Evolutionary conservation across 2,888 invertebrate species (phyloP).

Genomic region (Conistra vaccinii): DNA sequence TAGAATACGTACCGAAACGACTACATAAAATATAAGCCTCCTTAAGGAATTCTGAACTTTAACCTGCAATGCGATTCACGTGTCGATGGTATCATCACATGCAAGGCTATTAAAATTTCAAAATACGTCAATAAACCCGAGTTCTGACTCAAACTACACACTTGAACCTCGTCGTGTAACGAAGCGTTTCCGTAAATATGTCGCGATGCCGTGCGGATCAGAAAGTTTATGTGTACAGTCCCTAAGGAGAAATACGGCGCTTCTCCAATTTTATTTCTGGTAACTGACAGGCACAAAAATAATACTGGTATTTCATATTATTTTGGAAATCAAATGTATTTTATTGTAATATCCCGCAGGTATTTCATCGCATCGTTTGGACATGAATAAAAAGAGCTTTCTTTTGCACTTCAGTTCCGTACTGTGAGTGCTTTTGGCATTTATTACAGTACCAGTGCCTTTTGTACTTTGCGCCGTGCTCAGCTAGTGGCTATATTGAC

Average conservation of each 20-base stretch:
- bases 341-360: conserved; percentile 26
- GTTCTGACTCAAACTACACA: conserved; percentile 44
- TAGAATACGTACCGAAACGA: neutral
- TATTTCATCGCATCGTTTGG: conserved; percentile 15
- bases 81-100: conserved; percentile 19
- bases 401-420: conserved; percentile 4
- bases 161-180: conserved; percentile 46
- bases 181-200: conserved; percentile 59
- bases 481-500: conserved; percentile 26
- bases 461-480: conserved; percentile 32
- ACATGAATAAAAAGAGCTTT: conserved; percentile 9
- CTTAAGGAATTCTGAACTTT: conserved; percentile 3
- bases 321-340: conserved; percentile 22
- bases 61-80: conserved; percentile 4
- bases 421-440: conserved; percentile 29
- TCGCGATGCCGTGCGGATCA: conserved; percentile 51
- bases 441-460: conserved; percentile 44
- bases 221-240: conserved; percentile 58
- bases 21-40: neutral
- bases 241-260: conserved; percentile 47
- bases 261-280: conserved; percentile 55
- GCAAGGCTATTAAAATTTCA: conserved; percentile 32
- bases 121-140: conserved; percentile 43
- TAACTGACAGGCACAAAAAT: conserved; percentile 36
- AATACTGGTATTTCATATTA: conserved; percentile 38